phyloP scores from a whole-genome alignment of 2,113 vertebrate genomes.

The Nothobranchius kuhntae region DNA sequence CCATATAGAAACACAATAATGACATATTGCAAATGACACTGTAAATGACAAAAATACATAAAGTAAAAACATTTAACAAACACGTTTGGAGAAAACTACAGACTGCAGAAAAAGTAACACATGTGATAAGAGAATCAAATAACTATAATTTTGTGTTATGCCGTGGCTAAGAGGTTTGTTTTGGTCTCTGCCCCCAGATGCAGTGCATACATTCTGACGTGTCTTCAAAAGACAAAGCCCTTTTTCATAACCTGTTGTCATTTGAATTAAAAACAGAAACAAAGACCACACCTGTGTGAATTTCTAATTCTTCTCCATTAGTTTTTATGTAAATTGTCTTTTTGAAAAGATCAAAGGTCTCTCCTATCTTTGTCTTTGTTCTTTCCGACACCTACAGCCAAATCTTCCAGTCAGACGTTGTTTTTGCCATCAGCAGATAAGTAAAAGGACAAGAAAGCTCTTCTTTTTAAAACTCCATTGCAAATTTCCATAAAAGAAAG shows the following conservation, averaged over 20 bases:
- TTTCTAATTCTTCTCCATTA: constrained; percentile 4
- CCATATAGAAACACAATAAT: too few relatives aligned
- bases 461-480: not conserved
- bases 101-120: not conserved
- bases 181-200: not conserved
- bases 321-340: constrained; percentile 54
- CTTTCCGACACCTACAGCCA: constrained; percentile 27
- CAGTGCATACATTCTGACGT: not conserved
- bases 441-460: constrained; percentile 12
- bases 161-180: too few relatives aligned
- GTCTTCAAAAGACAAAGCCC: not conserved
- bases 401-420: constrained; percentile 14
- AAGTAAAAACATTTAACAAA: not conserved
- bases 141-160: too few relatives aligned
- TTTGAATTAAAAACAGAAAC: constrained; percentile 6
- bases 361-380: constrained; percentile 27
- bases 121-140: too few relatives aligned
- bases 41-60: not conserved
- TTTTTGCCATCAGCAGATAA: constrained; percentile 13
- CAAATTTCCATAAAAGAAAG: not conserved
- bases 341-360: constrained; percentile 59
- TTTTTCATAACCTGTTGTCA: constrained; percentile 3
- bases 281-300: constrained; percentile 37
- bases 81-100: not conserved
- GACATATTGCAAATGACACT: too few relatives aligned